Conservation (phyloP, 2,113 vertebrate genomes). For the Syngnathus floridae region DNA sequence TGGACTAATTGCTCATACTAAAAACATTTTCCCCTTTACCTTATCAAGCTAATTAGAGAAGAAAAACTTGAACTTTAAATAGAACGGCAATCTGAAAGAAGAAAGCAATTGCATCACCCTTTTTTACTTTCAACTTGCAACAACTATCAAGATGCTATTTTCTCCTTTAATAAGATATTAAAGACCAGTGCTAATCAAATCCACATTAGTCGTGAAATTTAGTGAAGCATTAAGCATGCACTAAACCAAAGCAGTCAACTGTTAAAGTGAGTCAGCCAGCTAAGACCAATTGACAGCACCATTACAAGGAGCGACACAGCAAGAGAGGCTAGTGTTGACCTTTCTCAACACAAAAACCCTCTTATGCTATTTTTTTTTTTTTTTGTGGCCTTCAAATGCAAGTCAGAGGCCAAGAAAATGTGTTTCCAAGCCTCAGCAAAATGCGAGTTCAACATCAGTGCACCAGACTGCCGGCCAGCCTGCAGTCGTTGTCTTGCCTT, state of each 20-base stretch:
- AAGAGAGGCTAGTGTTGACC: constrained; percentile 27
- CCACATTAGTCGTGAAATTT: constrained; percentile 40
- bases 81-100: constrained; percentile 1
- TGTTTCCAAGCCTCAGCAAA: constrained; percentile 28
- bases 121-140: background rate
- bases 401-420: constrained; percentile 27
- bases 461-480: constrained; percentile 31
- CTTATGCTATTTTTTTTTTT: constrained; percentile 12
- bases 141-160: background rate
- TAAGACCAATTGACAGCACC: constrained; percentile 34
- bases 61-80: constrained; percentile 26
- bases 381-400: constrained; percentile 20
- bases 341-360: constrained; percentile 34
- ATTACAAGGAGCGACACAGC: constrained; percentile 29
- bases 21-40: constrained; percentile 20
- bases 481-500: constrained; percentile 24
- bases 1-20: constrained; percentile 19
- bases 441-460: constrained; percentile 37
- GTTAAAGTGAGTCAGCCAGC: constrained; percentile 45
- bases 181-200: constrained; percentile 35
- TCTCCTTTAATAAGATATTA: background rate
- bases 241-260: constrained; percentile 38
- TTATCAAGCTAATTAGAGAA: constrained; percentile 24
- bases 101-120: background rate
- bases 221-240: constrained; percentile 22